A percentile compares a stretch with the other conserved stretches of the same genome.
These are phyloP conservation scores for Ericerus pela DNA, from an alignment of 1,140 invertebrate species.

Conservation along the genomic window DNA sequence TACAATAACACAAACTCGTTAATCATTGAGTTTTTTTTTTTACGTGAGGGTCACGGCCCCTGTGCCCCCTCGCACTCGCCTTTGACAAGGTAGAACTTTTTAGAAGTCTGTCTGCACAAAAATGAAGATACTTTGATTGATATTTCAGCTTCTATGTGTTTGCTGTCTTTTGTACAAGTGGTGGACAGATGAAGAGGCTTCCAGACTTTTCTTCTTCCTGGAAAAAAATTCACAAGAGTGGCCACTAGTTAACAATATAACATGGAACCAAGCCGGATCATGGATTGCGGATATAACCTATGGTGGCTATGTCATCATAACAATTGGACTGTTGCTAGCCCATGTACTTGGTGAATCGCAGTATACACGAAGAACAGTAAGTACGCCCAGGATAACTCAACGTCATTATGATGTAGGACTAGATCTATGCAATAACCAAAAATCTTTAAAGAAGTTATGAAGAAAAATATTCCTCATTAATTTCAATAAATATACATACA, in stretches of 20 bases:
- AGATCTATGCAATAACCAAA: too few relatives aligned
- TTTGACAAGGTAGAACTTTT: neutral
- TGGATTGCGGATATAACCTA: constrained; percentile 43
- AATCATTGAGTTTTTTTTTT: neutral
- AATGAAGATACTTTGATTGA: constrained; percentile 16
- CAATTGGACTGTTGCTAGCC: constrained; percentile 45
- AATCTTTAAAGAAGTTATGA: too few relatives aligned
- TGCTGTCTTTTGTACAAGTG: constrained; percentile 48
- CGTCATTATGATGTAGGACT: too few relatives aligned
- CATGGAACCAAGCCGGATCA: constrained; percentile 45
- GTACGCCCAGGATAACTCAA: constrained; percentile 10
- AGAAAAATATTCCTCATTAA: too few relatives aligned
- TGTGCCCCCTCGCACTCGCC: too few relatives aligned
- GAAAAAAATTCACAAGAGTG: constrained; percentile 56
- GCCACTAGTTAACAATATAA: constrained; percentile 54
- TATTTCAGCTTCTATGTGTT: constrained; percentile 46
- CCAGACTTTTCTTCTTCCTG: constrained; percentile 44
- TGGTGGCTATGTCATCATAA: constrained; percentile 53
- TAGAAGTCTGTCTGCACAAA: neutral
- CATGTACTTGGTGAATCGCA: constrained; percentile 46
- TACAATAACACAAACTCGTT: neutral
- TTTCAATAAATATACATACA: too few relatives aligned
- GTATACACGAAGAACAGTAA: constrained; percentile 40
- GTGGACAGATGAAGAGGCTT: constrained; percentile 52
- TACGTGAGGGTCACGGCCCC: neutral